Base-by-base conservation (phyloP, 2,113 vertebrate genomes). In the Epinephelus moara region DNA sequence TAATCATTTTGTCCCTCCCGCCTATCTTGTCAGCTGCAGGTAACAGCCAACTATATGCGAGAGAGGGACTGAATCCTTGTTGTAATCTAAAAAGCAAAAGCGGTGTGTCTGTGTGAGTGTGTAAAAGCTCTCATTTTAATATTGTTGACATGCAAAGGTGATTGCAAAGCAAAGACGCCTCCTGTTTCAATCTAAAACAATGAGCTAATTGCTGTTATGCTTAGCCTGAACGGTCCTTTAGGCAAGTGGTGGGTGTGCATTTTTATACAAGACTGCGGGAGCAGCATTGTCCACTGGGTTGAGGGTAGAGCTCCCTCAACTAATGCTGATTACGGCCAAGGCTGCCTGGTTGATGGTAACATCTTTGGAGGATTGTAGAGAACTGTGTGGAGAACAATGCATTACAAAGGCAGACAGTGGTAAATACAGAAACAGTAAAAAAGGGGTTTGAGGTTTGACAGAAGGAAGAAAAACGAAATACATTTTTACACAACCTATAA, bases 21-120 rank as follows among this genome's bases (percentile, higher is more conserved):
- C 67, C 53, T 42, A 12, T 81, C 62, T 19, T 33, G 19, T 66
- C 78, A 50, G 66, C 21, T 49, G 50, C 59, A 70, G 60, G 42
- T 72, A 70, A 49, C 57, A 10, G n/a, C 42, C 19, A 37, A 37
- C 33, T 37, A 37, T 23, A 49, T 0, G 15, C 49, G 52, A 42
- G 42, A 62, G 67, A 57, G 57, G 59, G 14, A 37, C 64, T 52
- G 12, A 68, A n/a, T 33, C 12, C 3, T 37, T 55, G 56, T 63
- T 64, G 15, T 37, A 45, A 52, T 59, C 63, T 25, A 52, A 70
- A 56, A 33, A 47, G 37, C 25, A 21, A 40, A 37, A 30, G 18
- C 33, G 30, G 55, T 30, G 23, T 27, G 2, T 57, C 4, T 57
- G 33, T 57, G 33, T 19, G n/a, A 30, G 53, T 45, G 45, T 40